Evolutionary conservation across 2,888 invertebrate species (phyloP).

Genomic region (Hybos culiciformis): DNA sequence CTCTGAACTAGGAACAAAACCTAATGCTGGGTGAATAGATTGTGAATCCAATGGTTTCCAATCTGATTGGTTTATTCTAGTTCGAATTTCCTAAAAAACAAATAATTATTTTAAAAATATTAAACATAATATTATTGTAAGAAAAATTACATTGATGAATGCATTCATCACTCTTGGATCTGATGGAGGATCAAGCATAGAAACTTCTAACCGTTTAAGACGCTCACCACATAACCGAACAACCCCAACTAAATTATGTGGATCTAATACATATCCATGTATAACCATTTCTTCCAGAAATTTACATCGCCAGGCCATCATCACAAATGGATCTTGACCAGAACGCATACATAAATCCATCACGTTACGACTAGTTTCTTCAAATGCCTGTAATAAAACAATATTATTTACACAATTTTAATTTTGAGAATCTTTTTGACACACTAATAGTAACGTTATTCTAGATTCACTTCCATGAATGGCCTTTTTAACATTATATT

Average conservation of each 20-base stretch:
- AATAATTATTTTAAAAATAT: slow-evolving; percentile 2
- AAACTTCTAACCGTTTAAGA: slow-evolving; percentile 31
- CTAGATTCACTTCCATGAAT: background rate
- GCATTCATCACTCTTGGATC: slow-evolving; percentile 23
- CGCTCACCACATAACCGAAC: slow-evolving; percentile 30
- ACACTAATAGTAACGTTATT: background rate
- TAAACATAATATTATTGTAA: background rate
- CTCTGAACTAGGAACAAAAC: slow-evolving; percentile 26
- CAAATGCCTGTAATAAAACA: slow-evolving; percentile 20
- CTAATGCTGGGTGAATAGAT: slow-evolving; percentile 27
- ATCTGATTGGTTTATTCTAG: slow-evolving; percentile 28
- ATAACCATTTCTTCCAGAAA: slow-evolving; percentile 41
- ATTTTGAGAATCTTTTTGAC: background rate
- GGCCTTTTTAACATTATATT: background rate
- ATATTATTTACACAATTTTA: slow-evolving; percentile 2
- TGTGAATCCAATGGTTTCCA: slow-evolving; percentile 28
- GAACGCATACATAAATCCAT: slow-evolving; percentile 25
- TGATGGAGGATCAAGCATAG: slow-evolving; percentile 28
- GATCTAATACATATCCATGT: slow-evolving; percentile 36
- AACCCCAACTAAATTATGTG: slow-evolving; percentile 33
- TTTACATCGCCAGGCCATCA: slow-evolving; percentile 46
- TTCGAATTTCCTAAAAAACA: slow-evolving; percentile 28
- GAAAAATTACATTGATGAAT: slow-evolving; percentile 26
- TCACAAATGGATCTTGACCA: slow-evolving; percentile 41
- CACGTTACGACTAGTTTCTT: slow-evolving; percentile 27